Percentiles rank a stretch among this genome's conserved stretches.
These are phyloP conservation scores for Procambarus virginalis DNA, from an alignment of 1,140 invertebrate genomes.

Conservation along the genomic window DNA sequence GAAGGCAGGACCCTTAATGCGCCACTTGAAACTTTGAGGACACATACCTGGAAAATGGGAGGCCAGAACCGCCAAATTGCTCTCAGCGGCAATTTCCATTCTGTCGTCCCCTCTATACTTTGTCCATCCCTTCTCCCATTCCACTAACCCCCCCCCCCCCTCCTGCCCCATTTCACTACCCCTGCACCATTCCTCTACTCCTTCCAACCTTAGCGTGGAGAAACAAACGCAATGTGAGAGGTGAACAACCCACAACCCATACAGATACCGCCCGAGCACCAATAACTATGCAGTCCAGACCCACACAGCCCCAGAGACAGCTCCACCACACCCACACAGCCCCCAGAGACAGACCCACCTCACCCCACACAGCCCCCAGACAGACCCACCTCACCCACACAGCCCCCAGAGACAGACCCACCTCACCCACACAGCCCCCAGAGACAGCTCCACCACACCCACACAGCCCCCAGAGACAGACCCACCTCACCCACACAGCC, in stretches of 20 bases:
- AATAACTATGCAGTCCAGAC: too few relatives aligned
- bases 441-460: neutral
- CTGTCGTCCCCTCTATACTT: too few relatives aligned
- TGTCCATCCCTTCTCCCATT: neutral
- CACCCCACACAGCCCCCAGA: neutral
- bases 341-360: neutral
- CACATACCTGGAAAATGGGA: neutral
- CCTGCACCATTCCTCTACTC: neutral
- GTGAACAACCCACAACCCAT: too few relatives aligned
- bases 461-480: neutral
- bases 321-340: neutral
- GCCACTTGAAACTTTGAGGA: neutral
- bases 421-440: neutral
- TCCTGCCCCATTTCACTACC: too few relatives aligned
- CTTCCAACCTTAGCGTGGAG: too few relatives aligned
- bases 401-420: neutral
- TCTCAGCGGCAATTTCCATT: too few relatives aligned
- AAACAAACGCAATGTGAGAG: too few relatives aligned
- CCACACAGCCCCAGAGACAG: neutral
- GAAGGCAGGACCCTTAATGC: neutral
- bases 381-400: neutral
- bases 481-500: neutral
- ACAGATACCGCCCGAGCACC: too few relatives aligned
- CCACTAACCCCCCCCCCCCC: too few relatives aligned
- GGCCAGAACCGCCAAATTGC: too few relatives aligned